Evolutionary conservation across 2,797 vertebrate species (phyloP), one percentile per base, ranked within the genome.

Genomic region (Paguma larvata): DNA sequence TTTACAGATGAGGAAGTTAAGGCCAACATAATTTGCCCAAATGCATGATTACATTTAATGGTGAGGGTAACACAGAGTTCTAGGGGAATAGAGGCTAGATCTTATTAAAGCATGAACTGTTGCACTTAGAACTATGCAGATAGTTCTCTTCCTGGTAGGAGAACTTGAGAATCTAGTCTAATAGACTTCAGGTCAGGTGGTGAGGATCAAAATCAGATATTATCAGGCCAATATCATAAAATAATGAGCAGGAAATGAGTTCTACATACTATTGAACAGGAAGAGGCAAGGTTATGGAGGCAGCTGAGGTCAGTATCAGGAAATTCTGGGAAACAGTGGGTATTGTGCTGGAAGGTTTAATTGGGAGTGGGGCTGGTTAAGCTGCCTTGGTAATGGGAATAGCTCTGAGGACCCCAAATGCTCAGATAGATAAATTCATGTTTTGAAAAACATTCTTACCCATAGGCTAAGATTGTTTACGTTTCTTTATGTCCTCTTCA

Each of bases 1-100:
- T 87, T 92, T 85, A 85, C 7, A 78, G 18, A 68, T 92, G 21
- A 90, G n/a, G 65, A 90, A 85, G 63, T 51, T 68, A 15, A 87
- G 48, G 15, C 7, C 8, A 91, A 89, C 19, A 65, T 34, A 78
- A 67, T 72, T 73, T 83, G 8, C 62, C 15, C 51, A 38, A 59
- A 34, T 82, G 18, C 2, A 23, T 51, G 27, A 67, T 16, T 38
- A 15, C 14, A 34, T 78, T 70, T 82, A 48, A 25, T 51, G 48
- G 27, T n/a, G 27, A 80, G 21, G 16, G 46, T 32, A 14, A 48
- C 21, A 15, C 32, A 25, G 51, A 62, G 14, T 68, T 56, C 56
- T 12, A 72, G 73, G 79, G 5, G 25, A 84, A 78, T 70, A 3
- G 30, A 44, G 48, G 34, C 5, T 67, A 70, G 6, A 12, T 67